phyloP scores from a whole-genome alignment of 2,888 invertebrate genomes.

The Harpagoxenus sublaevis region DNA sequence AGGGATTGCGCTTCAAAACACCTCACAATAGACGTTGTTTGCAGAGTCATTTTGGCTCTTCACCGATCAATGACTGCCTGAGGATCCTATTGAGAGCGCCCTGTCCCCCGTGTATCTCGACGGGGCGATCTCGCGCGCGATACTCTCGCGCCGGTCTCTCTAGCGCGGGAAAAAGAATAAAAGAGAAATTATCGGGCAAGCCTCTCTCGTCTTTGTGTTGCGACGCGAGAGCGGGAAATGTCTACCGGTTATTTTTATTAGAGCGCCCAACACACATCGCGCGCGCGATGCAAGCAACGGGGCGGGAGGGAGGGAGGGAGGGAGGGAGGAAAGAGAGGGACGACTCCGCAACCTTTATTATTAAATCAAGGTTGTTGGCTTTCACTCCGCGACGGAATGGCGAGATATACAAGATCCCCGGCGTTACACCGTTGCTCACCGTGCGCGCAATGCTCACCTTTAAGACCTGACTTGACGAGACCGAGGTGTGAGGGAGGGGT shows the following conservation, averaged over 20 bases:
- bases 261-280: constrained; percentile 31
- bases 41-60: constrained; percentile 15
- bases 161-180: no score
- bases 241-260: constrained; percentile 56
- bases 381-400: constrained; percentile 75
- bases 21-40: constrained; percentile 25
- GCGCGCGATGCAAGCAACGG: constrained; percentile 58
- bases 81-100: neutral
- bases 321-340: constrained; percentile 15
- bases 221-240: constrained; percentile 27
- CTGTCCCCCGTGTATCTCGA: neutral
- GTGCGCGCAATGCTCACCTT: constrained; percentile 64
- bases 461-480: constrained; percentile 31
- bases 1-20: constrained; percentile 34
- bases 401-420: constrained; percentile 64
- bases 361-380: constrained; percentile 84
- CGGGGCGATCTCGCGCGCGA: neutral
- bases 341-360: constrained; percentile 81
- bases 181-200: neutral
- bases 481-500: no score
- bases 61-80: constrained; percentile 11
- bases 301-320: neutral
- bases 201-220: neutral
- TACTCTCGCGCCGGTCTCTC: neutral
- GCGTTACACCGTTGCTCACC: constrained; percentile 60